Base-by-base conservation (phyloP, 92 coral and sea anemone genomes). In the Ricordea florida region DNA sequence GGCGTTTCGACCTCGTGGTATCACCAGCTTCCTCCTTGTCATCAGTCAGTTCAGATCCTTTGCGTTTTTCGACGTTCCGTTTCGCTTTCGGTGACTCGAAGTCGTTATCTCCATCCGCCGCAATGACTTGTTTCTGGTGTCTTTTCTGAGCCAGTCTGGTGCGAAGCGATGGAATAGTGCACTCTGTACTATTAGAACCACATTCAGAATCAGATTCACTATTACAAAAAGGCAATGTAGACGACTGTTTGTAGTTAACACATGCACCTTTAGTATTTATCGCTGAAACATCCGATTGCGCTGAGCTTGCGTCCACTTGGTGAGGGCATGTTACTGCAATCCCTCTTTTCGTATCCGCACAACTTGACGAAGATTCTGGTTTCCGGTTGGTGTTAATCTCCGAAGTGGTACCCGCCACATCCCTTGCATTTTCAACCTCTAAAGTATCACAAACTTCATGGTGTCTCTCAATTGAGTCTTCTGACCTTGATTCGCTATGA, bases 61-160 rank as follows among this genome's bases (percentile, higher is more conserved):
- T 53, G 27, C 77, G 51, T 6, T 70, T 70, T 15, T 30, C 77
- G 0, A 5, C 42, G 31, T 28, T 70, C 41, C 66, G 51, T 3
- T 29, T 27, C 2, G 6, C 42, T n/a, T 55, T 70, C 6, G 77
- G 77, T 18, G 77, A 15, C 52, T 70, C 77, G 21, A 70, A 70
- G 30, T 70, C 77, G 7, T 57, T 53, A 10, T 70, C 77, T 0
- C 56, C 77, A 2, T 26, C 77, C 2, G 15, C 13, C 6, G 0
- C 20, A 5, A 17, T 2, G 44, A 7, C 18, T 20, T 57, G 20
- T 30, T 65, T 16, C 27, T 29, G 21, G n/a, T 16, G 27, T 4
- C 40, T 20, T 40, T 55, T 38, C 42, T 55, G 52, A 1, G 65
- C 45, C 5, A 53, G 26, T 25, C 63, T 49, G 3, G 38, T 5